Percentiles rank a stretch among this genome's conserved stretches.
These are phyloP conservation scores for Leucopsar rothschildi DNA, from an alignment of 2,113 vertebrate genomes.

Conservation along the genomic window DNA sequence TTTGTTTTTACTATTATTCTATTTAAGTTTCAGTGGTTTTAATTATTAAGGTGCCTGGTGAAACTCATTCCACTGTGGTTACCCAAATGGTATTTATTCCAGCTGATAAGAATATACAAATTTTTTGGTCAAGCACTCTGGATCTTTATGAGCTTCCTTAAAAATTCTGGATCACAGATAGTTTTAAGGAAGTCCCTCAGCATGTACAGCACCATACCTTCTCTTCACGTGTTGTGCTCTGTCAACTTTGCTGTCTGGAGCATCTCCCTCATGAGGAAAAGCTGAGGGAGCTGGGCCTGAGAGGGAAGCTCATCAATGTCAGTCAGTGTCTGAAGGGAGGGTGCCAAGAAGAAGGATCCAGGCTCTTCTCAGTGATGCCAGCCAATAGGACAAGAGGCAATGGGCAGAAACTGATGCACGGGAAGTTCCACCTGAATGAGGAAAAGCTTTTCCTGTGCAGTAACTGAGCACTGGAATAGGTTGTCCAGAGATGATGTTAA, in stretches of 20 bases:
- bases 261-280: not conserved
- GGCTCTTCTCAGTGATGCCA: not conserved
- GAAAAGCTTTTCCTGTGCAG: not conserved
- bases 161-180: not conserved
- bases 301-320: not conserved
- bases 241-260: not conserved
- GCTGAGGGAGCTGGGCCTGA: not conserved
- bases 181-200: not conserved
- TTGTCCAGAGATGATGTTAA: not conserved
- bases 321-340: not conserved
- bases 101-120: not conserved
- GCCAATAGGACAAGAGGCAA: not conserved
- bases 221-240: fast-evolving
- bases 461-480: fast-evolving
- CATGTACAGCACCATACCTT: not conserved
- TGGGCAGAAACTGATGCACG: not conserved
- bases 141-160: not conserved
- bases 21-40: not conserved
- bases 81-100: not conserved
- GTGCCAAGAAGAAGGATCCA: not conserved
- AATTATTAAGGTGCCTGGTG: not conserved
- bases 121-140: not conserved
- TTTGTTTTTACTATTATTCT: not conserved
- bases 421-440: not conserved
- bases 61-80: not conserved